Evolutionary conservation across 2,797 vertebrate species (phyloP), one percentile per base, ranked within the genome.

Genomic region (Paedocypris micromegethes): DNA sequence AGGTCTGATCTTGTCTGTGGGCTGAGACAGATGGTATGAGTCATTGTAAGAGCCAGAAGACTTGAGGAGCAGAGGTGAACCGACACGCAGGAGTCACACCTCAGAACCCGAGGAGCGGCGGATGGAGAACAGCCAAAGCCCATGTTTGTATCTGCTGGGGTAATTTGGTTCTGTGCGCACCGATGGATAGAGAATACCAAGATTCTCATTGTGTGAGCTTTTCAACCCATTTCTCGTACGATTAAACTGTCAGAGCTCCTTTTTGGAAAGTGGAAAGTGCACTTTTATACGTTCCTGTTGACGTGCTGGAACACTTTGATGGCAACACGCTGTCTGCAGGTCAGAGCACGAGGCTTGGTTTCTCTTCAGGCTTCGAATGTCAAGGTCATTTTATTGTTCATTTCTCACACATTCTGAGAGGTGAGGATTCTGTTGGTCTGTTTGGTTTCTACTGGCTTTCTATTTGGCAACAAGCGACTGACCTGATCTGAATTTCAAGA

Each of bases 21-120:
- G 44, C 55, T 67, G 37, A 49, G 67, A 53, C 74, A 75, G 60
- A 75, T 75, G 74, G 69, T 42, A 23, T 68, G 74, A 75, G 60
- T 72, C 74, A 75, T 60, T 4, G 1, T 23, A 23, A 23, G 7
- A 3, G n/a, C 55, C 55, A 59, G 64, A 56, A 50, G 6, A 49
- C 58, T 59, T 68, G 40, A 62, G 64, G 42, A 64, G 60, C 56
- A 56, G 63, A 5, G 9, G 44, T 71, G 40, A 44, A 57, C 37
- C n/a, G 52, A 53, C 47, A 59, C 6, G 47, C 41, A 37, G 48
- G 53, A 61, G 58, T 58, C 46, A 23, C 68, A 71, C 52, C 68
- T 53, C 43, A 47, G 38, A 23, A 23, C 23, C 23, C 23, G 9
- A 68, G 41, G 37, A 49, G 64, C 0, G 2, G 42, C 2, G 51